A percentile compares a stretch with the other conserved stretches of the same genome.
Conservation (phyloP, 1,140 invertebrate genomes). For the Psix sp. region DNA sequence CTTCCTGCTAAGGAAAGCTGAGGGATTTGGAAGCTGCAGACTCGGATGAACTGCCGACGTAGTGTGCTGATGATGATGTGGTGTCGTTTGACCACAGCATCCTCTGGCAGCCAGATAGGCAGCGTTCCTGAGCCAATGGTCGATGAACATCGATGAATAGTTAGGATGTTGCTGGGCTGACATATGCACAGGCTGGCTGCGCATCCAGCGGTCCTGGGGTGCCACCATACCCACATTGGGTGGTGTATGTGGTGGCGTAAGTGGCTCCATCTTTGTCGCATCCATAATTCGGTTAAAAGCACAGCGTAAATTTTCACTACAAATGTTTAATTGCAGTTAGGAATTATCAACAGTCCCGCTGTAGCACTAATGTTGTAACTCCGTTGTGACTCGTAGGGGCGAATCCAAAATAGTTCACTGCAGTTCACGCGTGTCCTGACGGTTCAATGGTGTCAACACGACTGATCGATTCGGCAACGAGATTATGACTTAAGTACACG, state of each 20-base stretch:
- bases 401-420: no score
- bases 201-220: constrained; percentile 63
- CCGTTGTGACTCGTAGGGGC: not conserved
- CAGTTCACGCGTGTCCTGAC: constrained; percentile 1
- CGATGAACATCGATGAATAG: constrained; percentile 80
- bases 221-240: constrained; percentile 77
- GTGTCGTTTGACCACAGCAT: constrained; percentile 61
- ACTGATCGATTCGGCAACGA: not conserved
- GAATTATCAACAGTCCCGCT: not conserved
- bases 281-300: constrained; percentile 45
- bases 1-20: constrained; percentile 72
- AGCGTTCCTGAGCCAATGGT: constrained; percentile 85
- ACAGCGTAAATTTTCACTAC: not conserved
- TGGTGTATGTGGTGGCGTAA: constrained; percentile 85
- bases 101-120: constrained; percentile 76
- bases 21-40: constrained; percentile 78
- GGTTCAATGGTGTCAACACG: constrained; percentile 1
- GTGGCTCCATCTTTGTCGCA: constrained; percentile 70
- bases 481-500: constrained; percentile 21
- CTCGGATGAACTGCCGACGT: constrained; percentile 66
- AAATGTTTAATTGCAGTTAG: not conserved
- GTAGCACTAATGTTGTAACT: not conserved
- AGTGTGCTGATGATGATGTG: constrained; percentile 63
- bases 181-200: constrained; percentile 45
- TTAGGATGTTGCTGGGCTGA: constrained; percentile 58